Percentiles rank a stretch among this genome's conserved stretches.
Evolutionary conservation across 2,888 invertebrate genomes (phyloP).

Genomic region (Patella caerulea): DNA sequence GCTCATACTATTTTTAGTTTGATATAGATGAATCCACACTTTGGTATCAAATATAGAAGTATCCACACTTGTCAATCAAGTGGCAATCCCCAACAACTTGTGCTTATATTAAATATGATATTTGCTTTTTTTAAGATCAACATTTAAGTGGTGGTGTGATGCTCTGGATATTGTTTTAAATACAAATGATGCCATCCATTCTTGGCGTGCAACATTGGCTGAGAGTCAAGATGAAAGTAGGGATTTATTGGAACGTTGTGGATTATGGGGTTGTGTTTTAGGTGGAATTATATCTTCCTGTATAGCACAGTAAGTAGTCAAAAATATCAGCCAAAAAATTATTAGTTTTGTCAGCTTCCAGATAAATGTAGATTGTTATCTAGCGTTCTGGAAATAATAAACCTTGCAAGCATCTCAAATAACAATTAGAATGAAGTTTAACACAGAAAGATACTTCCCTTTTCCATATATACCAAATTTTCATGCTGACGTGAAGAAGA

Average conservation of each 20-base stretch:
- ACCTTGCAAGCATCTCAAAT: no score
- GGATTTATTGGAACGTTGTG: slow-evolving; percentile 64
- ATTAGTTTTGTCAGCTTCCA: no score
- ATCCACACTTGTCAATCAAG: neutral
- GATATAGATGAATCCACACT: neutral
- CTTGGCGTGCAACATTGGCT: slow-evolving; percentile 56
- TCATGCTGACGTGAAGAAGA: no score
- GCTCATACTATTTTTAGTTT: no score
- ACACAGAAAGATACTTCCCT: no score
- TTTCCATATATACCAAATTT: no score
- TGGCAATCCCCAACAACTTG: neutral
- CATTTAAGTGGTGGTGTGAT: slow-evolving; percentile 68
- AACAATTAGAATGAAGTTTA: no score
- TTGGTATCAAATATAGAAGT: neutral
- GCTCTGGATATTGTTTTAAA: slow-evolving; percentile 65
- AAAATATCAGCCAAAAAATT: no score
- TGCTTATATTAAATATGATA: slow-evolving; percentile 10
- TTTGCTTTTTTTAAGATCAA: slow-evolving; percentile 49
- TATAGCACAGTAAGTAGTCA: slow-evolving; percentile 68
- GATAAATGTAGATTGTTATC: no score
- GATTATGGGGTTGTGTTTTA: slow-evolving; percentile 70
- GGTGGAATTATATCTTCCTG: slow-evolving; percentile 68
- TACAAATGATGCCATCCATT: slow-evolving; percentile 58
- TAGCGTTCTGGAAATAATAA: no score
- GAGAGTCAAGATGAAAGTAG: slow-evolving; percentile 52